A percentile compares a stretch with the other conserved stretches of the same genome.
Conservation (phyloP, 2,888 invertebrate genomes). For the Aricia artaxerxes region DNA sequence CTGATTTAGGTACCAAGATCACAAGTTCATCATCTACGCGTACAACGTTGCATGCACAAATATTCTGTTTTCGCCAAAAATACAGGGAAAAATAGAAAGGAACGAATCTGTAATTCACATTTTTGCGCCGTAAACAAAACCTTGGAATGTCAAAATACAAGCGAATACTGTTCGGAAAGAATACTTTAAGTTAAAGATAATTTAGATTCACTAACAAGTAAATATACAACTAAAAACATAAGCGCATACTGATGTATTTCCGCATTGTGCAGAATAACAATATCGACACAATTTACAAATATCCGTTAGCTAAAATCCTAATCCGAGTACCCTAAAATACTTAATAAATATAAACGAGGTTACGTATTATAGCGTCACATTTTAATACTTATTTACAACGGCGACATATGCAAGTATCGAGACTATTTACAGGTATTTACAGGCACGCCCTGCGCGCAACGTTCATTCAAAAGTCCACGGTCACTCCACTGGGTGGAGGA, state of each 20-base stretch:
- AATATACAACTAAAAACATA: slow-evolving; percentile 74
- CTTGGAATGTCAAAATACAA: slow-evolving; percentile 72
- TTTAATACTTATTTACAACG: slow-evolving; percentile 45
- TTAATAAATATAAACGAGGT: slow-evolving; percentile 70
- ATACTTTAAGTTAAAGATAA: slow-evolving; percentile 48
- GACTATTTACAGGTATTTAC: slow-evolving; percentile 70
- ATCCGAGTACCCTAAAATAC: slow-evolving; percentile 54
- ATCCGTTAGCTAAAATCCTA: slow-evolving; percentile 62
- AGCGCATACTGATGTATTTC: slow-evolving; percentile 80
- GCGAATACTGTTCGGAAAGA: slow-evolving; percentile 50
- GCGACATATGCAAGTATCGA: slow-evolving; percentile 51
- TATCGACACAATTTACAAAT: slow-evolving; percentile 80
- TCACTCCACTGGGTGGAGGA: slow-evolving; percentile 43
- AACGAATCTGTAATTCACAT: not conserved
- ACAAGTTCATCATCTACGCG: slow-evolving; percentile 67
- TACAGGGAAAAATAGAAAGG: not conserved
- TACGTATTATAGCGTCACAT: slow-evolving; percentile 46
- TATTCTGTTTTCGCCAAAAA: not conserved
- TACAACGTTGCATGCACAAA: slow-evolving; percentile 42
- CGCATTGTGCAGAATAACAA: slow-evolving; percentile 81
- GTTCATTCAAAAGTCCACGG: slow-evolving; percentile 38
- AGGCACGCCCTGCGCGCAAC: slow-evolving; percentile 72
- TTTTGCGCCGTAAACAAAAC: slow-evolving; percentile 58
- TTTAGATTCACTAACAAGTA: slow-evolving; percentile 62
- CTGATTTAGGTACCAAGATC: slow-evolving; percentile 76